These are phyloP conservation scores for Calameuta filiformis DNA, from an alignment of 2,888 invertebrate genomes.

Conservation along the genomic window DNA sequence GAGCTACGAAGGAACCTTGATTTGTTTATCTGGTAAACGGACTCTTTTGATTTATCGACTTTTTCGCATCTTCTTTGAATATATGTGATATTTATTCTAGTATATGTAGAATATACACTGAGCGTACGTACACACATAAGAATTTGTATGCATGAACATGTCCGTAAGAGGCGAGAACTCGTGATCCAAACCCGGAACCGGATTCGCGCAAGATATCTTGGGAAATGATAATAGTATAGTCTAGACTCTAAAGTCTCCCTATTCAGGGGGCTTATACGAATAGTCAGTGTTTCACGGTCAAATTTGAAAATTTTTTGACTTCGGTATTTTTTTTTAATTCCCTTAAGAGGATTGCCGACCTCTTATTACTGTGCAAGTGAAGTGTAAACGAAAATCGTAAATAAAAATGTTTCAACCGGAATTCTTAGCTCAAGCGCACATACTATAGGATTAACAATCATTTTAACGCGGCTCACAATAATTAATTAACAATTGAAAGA, in stretches of 20 bases:
- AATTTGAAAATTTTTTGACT: background rate
- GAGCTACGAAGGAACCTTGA: background rate
- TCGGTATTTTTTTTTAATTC: too few species aligned
- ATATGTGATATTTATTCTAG: background rate
- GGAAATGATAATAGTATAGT: background rate
- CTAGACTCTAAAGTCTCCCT: background rate
- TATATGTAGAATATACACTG: background rate
- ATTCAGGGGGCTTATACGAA: background rate
- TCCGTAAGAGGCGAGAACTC: background rate
- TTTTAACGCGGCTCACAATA: too few species aligned
- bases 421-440: too few species aligned
- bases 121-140: background rate
- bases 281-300: background rate
- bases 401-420: too few species aligned
- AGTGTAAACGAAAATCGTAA: too few species aligned
- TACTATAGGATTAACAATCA: too few species aligned
- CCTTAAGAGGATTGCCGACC: too few species aligned
- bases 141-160: background rate
- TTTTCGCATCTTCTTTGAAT: background rate
- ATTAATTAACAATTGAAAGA: too few species aligned
- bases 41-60: background rate
- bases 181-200: slow-evolving; percentile 17
- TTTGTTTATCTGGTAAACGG: background rate
- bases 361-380: too few species aligned
- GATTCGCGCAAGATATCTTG: slow-evolving; percentile 1